These are phyloP conservation scores for Sinocyclocheilus maitianheensis DNA, from an alignment of 2,113 vertebrate species.

Conservation along the genomic window DNA sequence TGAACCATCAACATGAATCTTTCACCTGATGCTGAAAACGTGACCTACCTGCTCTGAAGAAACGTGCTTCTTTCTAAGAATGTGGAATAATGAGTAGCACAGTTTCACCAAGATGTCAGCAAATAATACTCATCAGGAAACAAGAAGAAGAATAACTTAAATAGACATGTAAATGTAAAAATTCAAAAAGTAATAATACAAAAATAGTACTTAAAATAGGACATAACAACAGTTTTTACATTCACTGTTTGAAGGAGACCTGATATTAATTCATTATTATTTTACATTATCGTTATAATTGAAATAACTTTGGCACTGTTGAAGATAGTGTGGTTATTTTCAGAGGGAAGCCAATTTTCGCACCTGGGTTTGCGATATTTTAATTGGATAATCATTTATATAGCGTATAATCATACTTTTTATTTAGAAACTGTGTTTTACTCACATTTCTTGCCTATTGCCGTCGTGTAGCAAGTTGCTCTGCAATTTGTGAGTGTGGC, in stretches of 20 bases:
- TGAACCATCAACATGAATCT: not conserved
- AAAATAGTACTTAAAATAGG: not conserved
- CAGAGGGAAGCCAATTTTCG: too few species aligned
- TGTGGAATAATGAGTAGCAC: too few species aligned
- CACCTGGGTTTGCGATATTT: too few species aligned
- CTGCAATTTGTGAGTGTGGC: not conserved
- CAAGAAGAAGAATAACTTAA: too few species aligned
- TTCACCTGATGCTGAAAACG: not conserved
- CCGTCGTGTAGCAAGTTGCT: too few species aligned
- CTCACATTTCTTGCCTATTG: not conserved
- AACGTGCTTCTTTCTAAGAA: not conserved
- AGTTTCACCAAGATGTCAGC: too few species aligned
- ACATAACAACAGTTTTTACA: not conserved
- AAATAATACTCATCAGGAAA: too few species aligned
- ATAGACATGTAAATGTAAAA: too few species aligned
- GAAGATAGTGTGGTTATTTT: not conserved
- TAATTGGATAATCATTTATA: not conserved
- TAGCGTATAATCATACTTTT: not conserved
- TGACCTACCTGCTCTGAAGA: not conserved
- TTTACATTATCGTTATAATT: not conserved
- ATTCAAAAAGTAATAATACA: too few species aligned
- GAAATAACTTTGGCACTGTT: not conserved
- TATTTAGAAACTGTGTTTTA: not conserved
- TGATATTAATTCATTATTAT: not conserved
- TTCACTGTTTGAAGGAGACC: not conserved